Base-by-base conservation (phyloP, 2,113 vertebrate genomes). In the Mesembrinibis cayennensis region DNA sequence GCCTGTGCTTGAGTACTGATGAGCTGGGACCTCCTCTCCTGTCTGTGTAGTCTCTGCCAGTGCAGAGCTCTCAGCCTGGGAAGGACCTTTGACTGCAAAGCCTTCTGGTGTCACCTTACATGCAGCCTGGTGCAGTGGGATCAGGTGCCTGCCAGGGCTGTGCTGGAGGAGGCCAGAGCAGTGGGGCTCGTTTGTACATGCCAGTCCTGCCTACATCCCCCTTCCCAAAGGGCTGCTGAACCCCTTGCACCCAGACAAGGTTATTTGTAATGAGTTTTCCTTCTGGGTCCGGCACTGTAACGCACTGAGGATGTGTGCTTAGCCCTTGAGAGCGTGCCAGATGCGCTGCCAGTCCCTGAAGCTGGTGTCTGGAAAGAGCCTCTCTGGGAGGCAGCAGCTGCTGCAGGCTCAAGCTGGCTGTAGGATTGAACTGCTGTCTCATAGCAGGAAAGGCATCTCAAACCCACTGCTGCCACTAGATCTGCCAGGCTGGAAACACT, bases 1-100 rank as follows among this genome's bases (percentile, higher is more conserved):
- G 87, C 91, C 79, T 77, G 86, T 95, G 90, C 97, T 95, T 86
- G 86, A 92, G 94, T 89, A n/a, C 82, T 94, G 95, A 97, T 95
- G 96, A 97, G 87, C 62, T 93, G 91, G 94, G 95, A 82, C 89
- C 86, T 91, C 89, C 63, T 82, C 63, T 93, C 40, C 61, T 27
- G 78, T 32, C 58, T 30, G 49, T 1, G 0, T 80, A 25, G 63
- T 63, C 47, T 4, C 62, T 70, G 65, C 36, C 12, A 53, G 58
- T 0, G 1, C 0, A 0, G 66, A 92, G 62, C 58, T 55, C 55
- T 27, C 13, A 58, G 74, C 63, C 53, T 22, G 27, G 85, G 59
- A 85, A 76, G 69, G 79, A 89, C 90, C 95, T 49, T 79, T 82
- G 84, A 38, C 86, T 76, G 74, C 67, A 85, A 40, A 74, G 44